Percentiles rank a stretch among this genome's conserved stretches.
Evolutionary conservation across 2,113 vertebrate genomes (phyloP).

Genomic region (Spizaetus ornatus): DNA sequence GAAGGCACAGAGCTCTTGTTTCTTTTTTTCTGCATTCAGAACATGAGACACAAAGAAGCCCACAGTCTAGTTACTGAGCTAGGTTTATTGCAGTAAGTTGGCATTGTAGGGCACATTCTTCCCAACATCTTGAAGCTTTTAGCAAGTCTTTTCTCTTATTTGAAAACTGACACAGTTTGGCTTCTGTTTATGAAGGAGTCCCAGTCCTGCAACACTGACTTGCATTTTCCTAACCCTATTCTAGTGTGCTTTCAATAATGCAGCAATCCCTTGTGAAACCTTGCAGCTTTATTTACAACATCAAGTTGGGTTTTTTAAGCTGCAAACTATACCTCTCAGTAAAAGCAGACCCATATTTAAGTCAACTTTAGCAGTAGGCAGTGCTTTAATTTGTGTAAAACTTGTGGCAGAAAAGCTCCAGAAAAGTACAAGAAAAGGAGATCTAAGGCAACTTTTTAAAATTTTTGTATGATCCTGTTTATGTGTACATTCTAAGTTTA

Average conservation of each 20-base stretch:
- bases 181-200: constrained; percentile 63
- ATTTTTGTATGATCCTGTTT: background rate
- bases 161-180: constrained; percentile 35
- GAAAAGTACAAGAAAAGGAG: background rate
- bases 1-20: constrained; percentile 48
- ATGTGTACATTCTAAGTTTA: background rate
- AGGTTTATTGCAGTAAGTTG: constrained; percentile 60
- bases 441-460: background rate
- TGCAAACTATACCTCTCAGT: background rate
- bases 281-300: constrained; percentile 52
- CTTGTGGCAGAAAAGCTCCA: background rate
- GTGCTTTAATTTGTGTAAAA: background rate
- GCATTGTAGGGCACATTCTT: constrained; percentile 61
- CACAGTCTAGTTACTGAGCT: constrained; percentile 48
- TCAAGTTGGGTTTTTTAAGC: background rate
- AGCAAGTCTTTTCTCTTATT: constrained; percentile 56
- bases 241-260: constrained; percentile 37
- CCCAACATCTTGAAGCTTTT: constrained; percentile 66
- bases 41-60: constrained; percentile 47
- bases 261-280: constrained; percentile 33
- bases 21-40: constrained; percentile 57
- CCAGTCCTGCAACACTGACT: constrained; percentile 42
- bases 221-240: constrained; percentile 36
- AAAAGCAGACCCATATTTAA: background rate
- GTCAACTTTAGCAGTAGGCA: background rate